Evolutionary conservation across 2,113 vertebrate species (phyloP).

Genomic region (Numida meleagris): DNA sequence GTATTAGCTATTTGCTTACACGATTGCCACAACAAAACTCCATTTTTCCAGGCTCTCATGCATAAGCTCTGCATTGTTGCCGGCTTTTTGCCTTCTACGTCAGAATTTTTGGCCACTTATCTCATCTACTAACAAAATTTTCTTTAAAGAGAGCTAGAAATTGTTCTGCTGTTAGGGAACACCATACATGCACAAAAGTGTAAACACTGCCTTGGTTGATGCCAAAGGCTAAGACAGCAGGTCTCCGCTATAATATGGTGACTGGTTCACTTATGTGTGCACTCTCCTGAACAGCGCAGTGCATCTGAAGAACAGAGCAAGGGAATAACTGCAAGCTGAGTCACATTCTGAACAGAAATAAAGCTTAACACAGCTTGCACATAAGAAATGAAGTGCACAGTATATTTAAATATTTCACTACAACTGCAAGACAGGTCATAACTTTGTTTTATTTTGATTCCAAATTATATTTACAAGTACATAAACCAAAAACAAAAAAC

Average conservation of each 20-base stretch:
- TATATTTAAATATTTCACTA: background rate
- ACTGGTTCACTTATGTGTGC: accelerated
- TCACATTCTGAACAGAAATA: background rate
- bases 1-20: background rate
- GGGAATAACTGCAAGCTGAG: background rate
- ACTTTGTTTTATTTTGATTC: background rate
- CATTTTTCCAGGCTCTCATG: background rate
- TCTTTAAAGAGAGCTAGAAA: background rate
- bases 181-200: background rate
- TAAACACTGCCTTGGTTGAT: background rate
- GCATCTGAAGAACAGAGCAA: background rate
- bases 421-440: background rate
- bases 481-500: background rate
- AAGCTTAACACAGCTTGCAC: background rate
- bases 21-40: background rate
- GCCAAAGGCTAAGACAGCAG: background rate
- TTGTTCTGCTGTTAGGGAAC: background rate
- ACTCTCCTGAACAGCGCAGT: background rate
- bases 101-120: background rate
- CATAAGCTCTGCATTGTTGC: background rate
- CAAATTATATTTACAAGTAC: background rate
- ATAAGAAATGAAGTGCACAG: background rate
- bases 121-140: background rate
- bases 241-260: accelerated
- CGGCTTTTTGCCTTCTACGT: background rate